Conservation (phyloP, 1,140 invertebrate species). For the Penaeus chinensis region DNA sequence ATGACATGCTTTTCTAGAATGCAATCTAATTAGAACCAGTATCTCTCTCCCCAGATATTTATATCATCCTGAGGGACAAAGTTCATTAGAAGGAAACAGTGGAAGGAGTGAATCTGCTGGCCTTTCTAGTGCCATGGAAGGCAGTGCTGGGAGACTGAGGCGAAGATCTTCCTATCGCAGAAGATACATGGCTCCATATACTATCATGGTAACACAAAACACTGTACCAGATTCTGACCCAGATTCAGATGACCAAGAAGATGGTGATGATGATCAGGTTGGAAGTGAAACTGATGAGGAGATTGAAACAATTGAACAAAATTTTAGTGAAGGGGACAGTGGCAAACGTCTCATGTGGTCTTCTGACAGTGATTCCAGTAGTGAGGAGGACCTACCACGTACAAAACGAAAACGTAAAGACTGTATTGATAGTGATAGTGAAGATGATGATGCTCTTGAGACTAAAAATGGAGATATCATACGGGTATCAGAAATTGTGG, state of each 20-base stretch:
- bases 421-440: constrained; percentile 51
- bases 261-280: not conserved
- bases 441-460: constrained; percentile 24
- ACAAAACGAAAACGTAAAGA: constrained; percentile 38
- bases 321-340: constrained; percentile 7
- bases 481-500: constrained; percentile 44
- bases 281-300: constrained; percentile 41
- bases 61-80: constrained; percentile 49
- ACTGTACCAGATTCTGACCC: constrained; percentile 43
- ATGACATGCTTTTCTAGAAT: too few species aligned
- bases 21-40: not conserved
- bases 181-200: constrained; percentile 54
- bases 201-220: constrained; percentile 50
- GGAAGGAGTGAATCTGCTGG: not conserved
- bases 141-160: not conserved
- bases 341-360: constrained; percentile 45
- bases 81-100: constrained; percentile 16
- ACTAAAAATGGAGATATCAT: constrained; percentile 48
- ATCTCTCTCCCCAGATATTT: constrained; percentile 37
- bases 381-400: constrained; percentile 20
- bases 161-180: constrained; percentile 17
- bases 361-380: constrained; percentile 43
- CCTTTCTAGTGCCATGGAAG: constrained; percentile 15
- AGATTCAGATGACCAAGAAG: constrained; percentile 43
- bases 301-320: constrained; percentile 19